Conservation (phyloP, 23 tunicate species). For the Trididemnum clinides region DNA sequence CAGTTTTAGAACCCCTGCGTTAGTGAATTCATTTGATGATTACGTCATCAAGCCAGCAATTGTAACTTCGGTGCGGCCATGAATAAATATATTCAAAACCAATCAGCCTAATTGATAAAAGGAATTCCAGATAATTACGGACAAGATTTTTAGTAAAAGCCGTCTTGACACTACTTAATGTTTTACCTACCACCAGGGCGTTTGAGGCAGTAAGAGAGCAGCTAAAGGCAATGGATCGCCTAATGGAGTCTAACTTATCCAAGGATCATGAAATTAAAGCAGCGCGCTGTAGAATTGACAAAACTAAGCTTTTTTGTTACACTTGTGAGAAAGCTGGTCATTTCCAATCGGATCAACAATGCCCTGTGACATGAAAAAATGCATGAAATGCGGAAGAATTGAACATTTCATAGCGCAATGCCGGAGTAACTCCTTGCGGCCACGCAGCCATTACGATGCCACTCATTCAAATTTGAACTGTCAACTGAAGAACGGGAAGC, state of each 20-base stretch:
- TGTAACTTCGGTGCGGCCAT: neutral
- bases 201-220: neutral
- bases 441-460: too few relatives aligned
- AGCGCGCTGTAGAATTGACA: neutral
- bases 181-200: neutral
- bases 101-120: neutral
- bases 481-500: too few relatives aligned
- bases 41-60: neutral
- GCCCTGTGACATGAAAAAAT: neutral
- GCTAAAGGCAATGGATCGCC: neutral
- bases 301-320: neutral
- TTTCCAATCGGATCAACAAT: neutral
- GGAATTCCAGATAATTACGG: neutral
- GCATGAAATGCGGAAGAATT: neutral
- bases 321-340: neutral
- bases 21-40: neutral
- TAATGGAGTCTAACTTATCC: neutral
- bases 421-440: neutral
- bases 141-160: neutral
- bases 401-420: neutral
- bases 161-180: neutral
- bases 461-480: too few relatives aligned
- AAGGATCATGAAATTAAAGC: neutral
- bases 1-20: neutral
- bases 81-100: neutral